Conservation (phyloP, 1,140 invertebrate species). For the Lethocerus indicus region DNA sequence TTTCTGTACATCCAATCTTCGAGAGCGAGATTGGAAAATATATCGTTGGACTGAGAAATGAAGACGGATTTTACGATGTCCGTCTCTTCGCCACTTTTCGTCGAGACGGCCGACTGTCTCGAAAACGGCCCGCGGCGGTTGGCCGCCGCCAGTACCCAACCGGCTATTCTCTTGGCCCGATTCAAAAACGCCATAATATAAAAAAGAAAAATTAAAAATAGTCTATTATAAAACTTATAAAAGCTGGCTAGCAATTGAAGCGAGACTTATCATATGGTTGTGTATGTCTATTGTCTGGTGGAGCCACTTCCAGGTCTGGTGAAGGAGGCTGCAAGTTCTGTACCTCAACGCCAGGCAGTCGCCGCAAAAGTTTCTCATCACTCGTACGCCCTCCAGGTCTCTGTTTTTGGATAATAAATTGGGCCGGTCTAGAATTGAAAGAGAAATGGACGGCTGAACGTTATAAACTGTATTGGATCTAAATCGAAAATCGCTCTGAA, state of each 20-base stretch:
- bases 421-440: neutral
- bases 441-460: too few species aligned
- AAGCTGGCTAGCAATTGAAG: constrained; percentile 25
- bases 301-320: constrained; percentile 84
- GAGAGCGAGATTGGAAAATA: constrained; percentile 80
- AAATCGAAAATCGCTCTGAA: too few species aligned
- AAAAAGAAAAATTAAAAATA: too few species aligned
- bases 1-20: constrained; percentile 90
- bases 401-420: neutral
- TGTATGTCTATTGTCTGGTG: constrained; percentile 73
- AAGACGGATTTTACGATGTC: constrained; percentile 61
- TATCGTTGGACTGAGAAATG: constrained; percentile 77
- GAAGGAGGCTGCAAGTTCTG: constrained; percentile 55
- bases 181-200: too few species aligned
- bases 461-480: too few species aligned
- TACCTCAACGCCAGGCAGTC: constrained; percentile 69
- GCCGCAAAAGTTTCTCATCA: constrained; percentile 63
- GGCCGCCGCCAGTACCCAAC: neutral
- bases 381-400: constrained; percentile 42
- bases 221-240: too few species aligned
- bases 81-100: too few species aligned
- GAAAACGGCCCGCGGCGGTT: neutral
- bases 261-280: constrained; percentile 65
- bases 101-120: too few species aligned
- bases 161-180: neutral